These are phyloP conservation scores for Agriopis marginaria DNA, from an alignment of 2,888 invertebrate species.

Conservation along the genomic window DNA sequence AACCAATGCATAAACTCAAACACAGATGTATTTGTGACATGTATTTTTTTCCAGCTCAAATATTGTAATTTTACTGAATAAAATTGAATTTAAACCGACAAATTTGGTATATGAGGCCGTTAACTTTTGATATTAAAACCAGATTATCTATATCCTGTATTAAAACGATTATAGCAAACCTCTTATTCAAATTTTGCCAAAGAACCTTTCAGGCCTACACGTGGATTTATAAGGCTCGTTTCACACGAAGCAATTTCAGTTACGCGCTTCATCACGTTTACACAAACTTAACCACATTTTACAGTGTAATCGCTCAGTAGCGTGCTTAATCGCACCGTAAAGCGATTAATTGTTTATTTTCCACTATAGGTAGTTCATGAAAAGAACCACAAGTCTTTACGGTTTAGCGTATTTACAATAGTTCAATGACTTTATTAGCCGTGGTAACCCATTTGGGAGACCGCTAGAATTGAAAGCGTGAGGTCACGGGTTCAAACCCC, in stretches of 20 bases:
- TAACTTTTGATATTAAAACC: background rate
- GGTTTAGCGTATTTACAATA: background rate
- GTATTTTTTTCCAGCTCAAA: too few species aligned
- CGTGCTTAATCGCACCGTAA: constrained; percentile 16
- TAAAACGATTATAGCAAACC: background rate
- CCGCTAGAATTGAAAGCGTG: too few species aligned
- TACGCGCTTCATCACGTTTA: constrained; percentile 1
- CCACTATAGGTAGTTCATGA: background rate
- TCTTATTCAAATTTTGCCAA: background rate
- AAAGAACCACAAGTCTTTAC: constrained; percentile 8
- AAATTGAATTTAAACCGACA: too few species aligned
- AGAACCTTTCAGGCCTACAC: background rate
- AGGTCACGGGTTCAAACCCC: too few species aligned
- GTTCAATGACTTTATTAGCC: background rate
- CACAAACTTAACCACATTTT: constrained; percentile 23
- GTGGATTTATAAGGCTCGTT: constrained; percentile 8
- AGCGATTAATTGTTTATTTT: constrained; percentile 9
- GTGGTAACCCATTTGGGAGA: too few species aligned
- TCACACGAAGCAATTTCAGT: constrained; percentile 5
- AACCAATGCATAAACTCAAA: too few species aligned
- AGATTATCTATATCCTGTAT: background rate
- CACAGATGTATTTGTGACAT: too few species aligned
- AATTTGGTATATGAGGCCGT: too few species aligned
- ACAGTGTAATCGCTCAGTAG: constrained; percentile 10
- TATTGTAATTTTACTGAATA: too few species aligned